These are phyloP conservation scores for Sebastes matsubarae DNA, from an alignment of 2,797 vertebrate species.

Conservation along the genomic window DNA sequence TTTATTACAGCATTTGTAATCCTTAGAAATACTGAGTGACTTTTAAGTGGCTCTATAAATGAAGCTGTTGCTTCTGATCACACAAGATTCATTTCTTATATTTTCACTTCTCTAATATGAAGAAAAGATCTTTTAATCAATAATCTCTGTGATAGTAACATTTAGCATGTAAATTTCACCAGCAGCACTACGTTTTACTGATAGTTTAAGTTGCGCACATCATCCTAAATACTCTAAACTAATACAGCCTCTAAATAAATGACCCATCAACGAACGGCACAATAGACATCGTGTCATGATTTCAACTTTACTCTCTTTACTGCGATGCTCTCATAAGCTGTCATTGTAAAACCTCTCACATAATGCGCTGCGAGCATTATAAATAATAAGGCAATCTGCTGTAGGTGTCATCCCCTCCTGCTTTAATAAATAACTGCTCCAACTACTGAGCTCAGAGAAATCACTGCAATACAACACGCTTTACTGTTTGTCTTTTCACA, in stretches of 20 bases:
- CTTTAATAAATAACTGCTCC: slow-evolving; percentile 74
- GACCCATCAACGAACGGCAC: slow-evolving; percentile 16
- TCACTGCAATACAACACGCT: slow-evolving; percentile 31
- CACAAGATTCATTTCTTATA: background rate
- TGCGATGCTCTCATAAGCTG: slow-evolving; percentile 44
- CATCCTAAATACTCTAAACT: background rate
- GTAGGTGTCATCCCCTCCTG: slow-evolving; percentile 65
- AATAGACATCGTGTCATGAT: slow-evolving; percentile 24
- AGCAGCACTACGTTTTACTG: background rate
- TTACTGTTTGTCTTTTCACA: slow-evolving; percentile 15
- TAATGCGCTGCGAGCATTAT: slow-evolving; percentile 64
- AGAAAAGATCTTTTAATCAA: background rate
- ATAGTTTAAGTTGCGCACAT: background rate
- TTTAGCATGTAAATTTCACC: background rate
- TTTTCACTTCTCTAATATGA: background rate
- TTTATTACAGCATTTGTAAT: background rate
- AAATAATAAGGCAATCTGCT: slow-evolving; percentile 81
- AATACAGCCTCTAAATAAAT: slow-evolving; percentile 26
- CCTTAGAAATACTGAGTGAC: background rate
- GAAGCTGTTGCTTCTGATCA: background rate
- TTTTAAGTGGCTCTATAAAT: background rate
- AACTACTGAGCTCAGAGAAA: slow-evolving; percentile 45
- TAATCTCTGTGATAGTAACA: background rate
- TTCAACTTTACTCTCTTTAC: slow-evolving; percentile 48
- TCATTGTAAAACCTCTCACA: slow-evolving; percentile 74